Evolutionary conservation across 1,140 invertebrate genomes (phyloP).

Genomic region (Bombus sylvicola): DNA sequence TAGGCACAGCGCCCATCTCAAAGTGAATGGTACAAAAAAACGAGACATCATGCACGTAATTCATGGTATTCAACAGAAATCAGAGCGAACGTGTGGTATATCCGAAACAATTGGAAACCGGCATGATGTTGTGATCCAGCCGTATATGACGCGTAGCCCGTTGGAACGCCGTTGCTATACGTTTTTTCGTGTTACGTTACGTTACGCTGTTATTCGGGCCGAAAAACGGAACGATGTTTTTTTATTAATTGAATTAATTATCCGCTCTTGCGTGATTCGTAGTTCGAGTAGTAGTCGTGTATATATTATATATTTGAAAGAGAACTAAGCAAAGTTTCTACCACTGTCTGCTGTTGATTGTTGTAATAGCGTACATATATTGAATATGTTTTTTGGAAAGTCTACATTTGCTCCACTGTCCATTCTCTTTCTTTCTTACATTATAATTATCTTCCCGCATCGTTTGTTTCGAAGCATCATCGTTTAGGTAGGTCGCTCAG

Average conservation of each 20-base stretch:
- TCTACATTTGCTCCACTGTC: slow-evolving; percentile 62
- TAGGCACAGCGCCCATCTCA: slow-evolving; percentile 84
- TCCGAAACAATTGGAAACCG: slow-evolving; percentile 32
- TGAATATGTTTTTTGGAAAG: slow-evolving; percentile 55
- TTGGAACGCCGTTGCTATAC: slow-evolving; percentile 45
- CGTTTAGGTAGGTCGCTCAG: slow-evolving; percentile 63
- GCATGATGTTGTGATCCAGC: slow-evolving; percentile 62
- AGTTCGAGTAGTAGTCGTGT: slow-evolving; percentile 61
- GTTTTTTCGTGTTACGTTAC: slow-evolving; percentile 25
- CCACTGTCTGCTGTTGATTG: slow-evolving; percentile 61
- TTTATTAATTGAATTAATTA: not conserved
- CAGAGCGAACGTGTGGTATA: slow-evolving; percentile 20
- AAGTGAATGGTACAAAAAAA: slow-evolving; percentile 82
- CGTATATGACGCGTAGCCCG: slow-evolving; percentile 51
- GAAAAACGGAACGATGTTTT: slow-evolving; percentile 37
- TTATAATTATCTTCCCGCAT: slow-evolving; percentile 53
- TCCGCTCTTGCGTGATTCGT: slow-evolving; percentile 39
- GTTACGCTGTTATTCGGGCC: not conserved
- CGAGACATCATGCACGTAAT: slow-evolving; percentile 39
- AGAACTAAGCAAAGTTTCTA: slow-evolving; percentile 51
- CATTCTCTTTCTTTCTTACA: slow-evolving; percentile 42
- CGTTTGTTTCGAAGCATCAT: slow-evolving; percentile 57
- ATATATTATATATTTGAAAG: slow-evolving; percentile 20
- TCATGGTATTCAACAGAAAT: slow-evolving; percentile 44
- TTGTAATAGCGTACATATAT: slow-evolving; percentile 58